phyloP scores from a whole-genome alignment of 1,140 invertebrate genomes.

The Rhynchophorus ferrugineus region DNA sequence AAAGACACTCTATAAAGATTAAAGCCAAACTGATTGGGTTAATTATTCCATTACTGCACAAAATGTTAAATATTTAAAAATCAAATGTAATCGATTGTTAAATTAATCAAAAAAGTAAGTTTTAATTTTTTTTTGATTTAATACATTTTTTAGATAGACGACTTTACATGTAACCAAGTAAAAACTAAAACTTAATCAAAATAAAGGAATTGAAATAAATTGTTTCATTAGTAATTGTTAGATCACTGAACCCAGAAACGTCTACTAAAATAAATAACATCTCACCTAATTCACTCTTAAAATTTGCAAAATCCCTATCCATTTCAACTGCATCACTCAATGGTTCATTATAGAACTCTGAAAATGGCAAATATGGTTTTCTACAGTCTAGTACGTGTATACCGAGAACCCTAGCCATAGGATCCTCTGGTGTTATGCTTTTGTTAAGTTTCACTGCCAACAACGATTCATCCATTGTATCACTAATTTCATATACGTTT shows the following conservation, averaged over 20 bases:
- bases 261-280: background rate
- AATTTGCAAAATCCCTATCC: constrained; percentile 87
- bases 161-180: too few species aligned
- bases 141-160: too few species aligned
- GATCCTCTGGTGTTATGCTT: constrained; percentile 29
- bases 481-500: constrained; percentile 48
- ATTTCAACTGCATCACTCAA: constrained; percentile 87
- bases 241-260: background rate
- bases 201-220: too few species aligned
- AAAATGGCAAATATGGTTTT: constrained; percentile 72
- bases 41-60: too few species aligned
- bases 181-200: too few species aligned
- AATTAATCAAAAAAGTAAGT: too few species aligned
- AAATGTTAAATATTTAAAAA: too few species aligned
- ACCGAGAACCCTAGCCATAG: constrained; percentile 50
- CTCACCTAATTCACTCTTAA: constrained; percentile 56
- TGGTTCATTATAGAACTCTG: constrained; percentile 90
- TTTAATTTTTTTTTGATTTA: too few species aligned
- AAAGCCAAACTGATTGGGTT: too few species aligned
- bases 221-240: too few species aligned
- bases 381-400: constrained; percentile 74
- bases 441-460: constrained; percentile 28
- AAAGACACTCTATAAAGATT: background rate
- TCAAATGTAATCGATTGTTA: too few species aligned
- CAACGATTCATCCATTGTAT: constrained; percentile 31